Conservation (phyloP, 2,888 invertebrate genomes). For the Luffia ferchaultella region DNA sequence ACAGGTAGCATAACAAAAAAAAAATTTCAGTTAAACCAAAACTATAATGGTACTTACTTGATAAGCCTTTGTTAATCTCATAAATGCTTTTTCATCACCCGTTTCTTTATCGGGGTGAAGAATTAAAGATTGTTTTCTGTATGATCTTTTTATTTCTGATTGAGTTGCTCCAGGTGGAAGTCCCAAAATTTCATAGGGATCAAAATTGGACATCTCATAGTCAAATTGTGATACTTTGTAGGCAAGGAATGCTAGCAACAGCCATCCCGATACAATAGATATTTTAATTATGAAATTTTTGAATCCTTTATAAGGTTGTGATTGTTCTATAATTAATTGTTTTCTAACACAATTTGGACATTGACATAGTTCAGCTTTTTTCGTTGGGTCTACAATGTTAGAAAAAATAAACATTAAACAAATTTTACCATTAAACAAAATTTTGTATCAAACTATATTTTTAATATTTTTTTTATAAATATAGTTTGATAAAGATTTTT, state of each 20-base stretch:
- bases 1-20: too few relatives aligned
- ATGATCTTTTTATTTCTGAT: conserved; percentile 93
- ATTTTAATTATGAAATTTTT: conserved; percentile 83
- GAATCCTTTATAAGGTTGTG: conserved; percentile 88
- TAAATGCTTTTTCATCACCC: conserved; percentile 96
- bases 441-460: too few relatives aligned
- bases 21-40: conserved; percentile 6
- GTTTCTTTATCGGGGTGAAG: conserved; percentile 98
- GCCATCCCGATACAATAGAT: conserved; percentile 84
- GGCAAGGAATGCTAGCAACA: conserved; percentile 79
- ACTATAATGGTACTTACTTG: conserved; percentile 69
- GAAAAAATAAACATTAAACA: conserved; percentile 4
- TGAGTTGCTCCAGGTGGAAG: conserved; percentile 88
- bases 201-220: conserved; percentile 98
- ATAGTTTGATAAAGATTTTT: too few relatives aligned
- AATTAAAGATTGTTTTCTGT: conserved; percentile 90
- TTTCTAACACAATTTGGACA: conserved; percentile 91
- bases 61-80: conserved; percentile 94
- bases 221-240: conserved; percentile 97
- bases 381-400: conserved; percentile 73
- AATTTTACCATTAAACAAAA: background rate
- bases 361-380: conserved; percentile 81
- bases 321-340: conserved; percentile 79
- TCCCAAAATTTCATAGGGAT: conserved; percentile 95
- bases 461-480: too few relatives aligned